phyloP scores from a whole-genome alignment of 37 sponge, comb jelly and placozoan species.

The Cliona cf. orientalis region DNA sequence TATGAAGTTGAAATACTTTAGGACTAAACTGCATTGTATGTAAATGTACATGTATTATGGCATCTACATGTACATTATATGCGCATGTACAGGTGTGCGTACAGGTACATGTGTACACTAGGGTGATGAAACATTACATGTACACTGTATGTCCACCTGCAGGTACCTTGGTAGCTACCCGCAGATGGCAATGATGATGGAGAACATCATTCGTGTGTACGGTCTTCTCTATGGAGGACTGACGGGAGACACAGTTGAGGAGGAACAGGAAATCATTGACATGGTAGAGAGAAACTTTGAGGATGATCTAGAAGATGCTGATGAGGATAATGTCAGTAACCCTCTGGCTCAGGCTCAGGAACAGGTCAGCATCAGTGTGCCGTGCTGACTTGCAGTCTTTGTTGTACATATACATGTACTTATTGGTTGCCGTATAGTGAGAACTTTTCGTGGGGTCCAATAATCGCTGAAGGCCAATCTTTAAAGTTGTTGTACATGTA shows the following conservation, averaged over 20 bases:
- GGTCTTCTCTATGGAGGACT: background rate
- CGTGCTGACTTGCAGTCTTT: background rate
- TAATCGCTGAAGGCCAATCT: too few relatives aligned
- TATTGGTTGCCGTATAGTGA: too few relatives aligned
- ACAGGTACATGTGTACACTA: too few relatives aligned
- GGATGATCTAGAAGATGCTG: constrained; percentile 12
- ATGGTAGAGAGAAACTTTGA: constrained; percentile 24
- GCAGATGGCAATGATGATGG: constrained; percentile 23
- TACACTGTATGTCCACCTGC: background rate
- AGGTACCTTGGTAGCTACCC: constrained; percentile 22
- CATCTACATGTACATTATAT: background rate
- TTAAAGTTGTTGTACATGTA: too few relatives aligned
- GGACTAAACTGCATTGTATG: too few relatives aligned
- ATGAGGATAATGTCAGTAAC: background rate
- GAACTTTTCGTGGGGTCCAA: too few relatives aligned
- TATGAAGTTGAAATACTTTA: too few relatives aligned
- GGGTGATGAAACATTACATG: too few relatives aligned
- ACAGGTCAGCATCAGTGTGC: constrained; percentile 1
- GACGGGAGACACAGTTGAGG: background rate
- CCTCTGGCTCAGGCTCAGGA: constrained; percentile 9
- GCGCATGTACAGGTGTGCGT: background rate
- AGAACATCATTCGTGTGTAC: constrained; percentile 9
- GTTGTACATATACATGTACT: too few relatives aligned
- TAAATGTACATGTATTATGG: too few relatives aligned
- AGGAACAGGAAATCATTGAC: constrained; percentile 9